Conservation (phyloP, 2,113 vertebrate genomes). For the Nyctibius bracteatus region DNA sequence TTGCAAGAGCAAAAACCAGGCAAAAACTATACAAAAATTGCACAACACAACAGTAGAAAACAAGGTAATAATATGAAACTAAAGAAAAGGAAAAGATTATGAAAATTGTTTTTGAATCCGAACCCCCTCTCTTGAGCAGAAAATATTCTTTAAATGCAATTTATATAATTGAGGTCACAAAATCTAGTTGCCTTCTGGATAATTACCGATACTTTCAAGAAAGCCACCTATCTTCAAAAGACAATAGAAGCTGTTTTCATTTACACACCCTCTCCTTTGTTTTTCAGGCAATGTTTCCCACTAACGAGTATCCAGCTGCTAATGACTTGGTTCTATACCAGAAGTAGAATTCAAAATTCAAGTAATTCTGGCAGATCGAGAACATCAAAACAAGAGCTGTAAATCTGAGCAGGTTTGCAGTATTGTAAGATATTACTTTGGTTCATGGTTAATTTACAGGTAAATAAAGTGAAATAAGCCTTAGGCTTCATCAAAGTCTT, state of each 20-base stretch:
- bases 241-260: background rate
- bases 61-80: background rate
- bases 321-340: background rate
- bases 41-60: background rate
- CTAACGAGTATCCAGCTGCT: background rate
- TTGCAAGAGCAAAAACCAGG: background rate
- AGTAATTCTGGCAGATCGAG: background rate
- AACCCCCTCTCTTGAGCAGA: background rate
- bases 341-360: background rate
- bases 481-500: background rate
- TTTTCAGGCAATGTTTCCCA: background rate
- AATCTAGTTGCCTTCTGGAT: background rate
- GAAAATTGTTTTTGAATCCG: background rate
- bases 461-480: conserved; percentile 28
- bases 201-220: background rate
- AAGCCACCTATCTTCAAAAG: background rate
- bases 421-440: background rate
- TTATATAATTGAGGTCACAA: background rate
- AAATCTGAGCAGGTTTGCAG: background rate
- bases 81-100: background rate
- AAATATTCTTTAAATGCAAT: background rate
- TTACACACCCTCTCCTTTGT: background rate
- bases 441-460: conserved; percentile 1
- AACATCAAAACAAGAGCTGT: background rate
- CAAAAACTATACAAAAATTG: background rate